These are phyloP conservation scores for Geotrypetes seraphini DNA, from an alignment of 2,797 vertebrate genomes.

Conservation along the genomic window DNA sequence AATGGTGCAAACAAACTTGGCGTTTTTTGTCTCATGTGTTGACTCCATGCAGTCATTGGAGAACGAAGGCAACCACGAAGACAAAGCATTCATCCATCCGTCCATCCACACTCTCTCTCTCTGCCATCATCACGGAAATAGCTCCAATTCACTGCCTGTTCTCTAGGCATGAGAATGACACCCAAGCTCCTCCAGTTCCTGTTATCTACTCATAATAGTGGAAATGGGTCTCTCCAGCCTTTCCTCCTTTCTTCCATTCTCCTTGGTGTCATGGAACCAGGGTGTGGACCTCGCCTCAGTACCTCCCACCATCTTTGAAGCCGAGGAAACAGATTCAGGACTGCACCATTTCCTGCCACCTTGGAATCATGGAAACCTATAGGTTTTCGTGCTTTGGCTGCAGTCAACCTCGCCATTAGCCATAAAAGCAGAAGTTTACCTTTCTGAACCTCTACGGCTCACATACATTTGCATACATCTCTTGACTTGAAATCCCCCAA, in stretches of 20 bases:
- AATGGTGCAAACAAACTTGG: not conserved
- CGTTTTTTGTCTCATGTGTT: not conserved
- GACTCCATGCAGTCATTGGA: not conserved
- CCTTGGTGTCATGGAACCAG: not conserved
- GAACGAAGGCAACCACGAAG: not conserved
- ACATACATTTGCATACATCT: too few species aligned
- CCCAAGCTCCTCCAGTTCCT: too few species aligned
- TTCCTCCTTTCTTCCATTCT: not conserved
- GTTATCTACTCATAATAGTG: too few species aligned
- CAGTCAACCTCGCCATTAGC: too few species aligned
- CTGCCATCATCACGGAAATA: not conserved
- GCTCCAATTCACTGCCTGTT: not conserved
- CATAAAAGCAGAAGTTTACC: too few species aligned
- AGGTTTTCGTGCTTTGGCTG: too few species aligned
- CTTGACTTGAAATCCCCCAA: too few species aligned
- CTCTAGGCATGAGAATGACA: too few species aligned
- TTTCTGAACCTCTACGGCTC: too few species aligned
- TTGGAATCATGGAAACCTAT: too few species aligned
- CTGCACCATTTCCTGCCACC: too few species aligned
- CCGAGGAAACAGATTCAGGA: not conserved
- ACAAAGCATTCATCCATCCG: conserved; percentile 9
- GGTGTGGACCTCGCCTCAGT: too few species aligned
- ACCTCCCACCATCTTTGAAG: not conserved
- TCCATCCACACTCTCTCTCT: conserved; percentile 9
- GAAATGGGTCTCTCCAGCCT: not conserved